A percentile compares a stretch with the other conserved stretches of the same genome.
These are phyloP conservation scores for Diabrotica balteata DNA, from an alignment of 2,888 invertebrate species.

Conservation along the genomic window DNA sequence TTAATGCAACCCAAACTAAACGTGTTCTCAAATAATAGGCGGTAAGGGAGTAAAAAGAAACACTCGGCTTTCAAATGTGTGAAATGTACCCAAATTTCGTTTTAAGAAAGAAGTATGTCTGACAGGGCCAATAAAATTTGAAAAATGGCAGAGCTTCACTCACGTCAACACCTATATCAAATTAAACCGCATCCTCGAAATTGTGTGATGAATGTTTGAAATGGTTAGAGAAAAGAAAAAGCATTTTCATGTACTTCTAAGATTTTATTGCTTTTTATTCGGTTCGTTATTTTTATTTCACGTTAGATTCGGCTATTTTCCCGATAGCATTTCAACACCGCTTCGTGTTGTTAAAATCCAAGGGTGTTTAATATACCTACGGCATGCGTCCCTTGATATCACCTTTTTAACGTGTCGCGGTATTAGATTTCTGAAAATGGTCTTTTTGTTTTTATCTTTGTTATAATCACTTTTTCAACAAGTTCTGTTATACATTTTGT, in stretches of 20 bases:
- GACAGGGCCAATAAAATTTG: conserved; percentile 16
- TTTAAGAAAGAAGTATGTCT: background rate
- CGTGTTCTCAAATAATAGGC: too few species aligned
- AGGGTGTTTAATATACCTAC: background rate
- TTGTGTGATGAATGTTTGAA: conserved; percentile 45
- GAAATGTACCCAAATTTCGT: background rate
- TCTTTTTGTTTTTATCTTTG: too few species aligned
- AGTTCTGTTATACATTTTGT: background rate
- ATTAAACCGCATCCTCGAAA: conserved; percentile 27
- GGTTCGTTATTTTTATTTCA: conserved; percentile 46
- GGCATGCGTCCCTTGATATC: too few species aligned
- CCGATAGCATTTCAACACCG: conserved; percentile 27
- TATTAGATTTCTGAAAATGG: too few species aligned
- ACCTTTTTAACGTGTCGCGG: too few species aligned
- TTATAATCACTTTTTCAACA: too few species aligned
- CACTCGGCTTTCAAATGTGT: too few species aligned
- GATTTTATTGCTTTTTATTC: conserved; percentile 43
- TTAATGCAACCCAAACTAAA: too few species aligned
- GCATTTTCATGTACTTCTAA: conserved; percentile 45
- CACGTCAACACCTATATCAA: conserved; percentile 23
- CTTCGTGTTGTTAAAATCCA: conserved; percentile 9
- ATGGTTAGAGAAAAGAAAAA: conserved; percentile 38
- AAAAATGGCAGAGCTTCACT: conserved; percentile 25
- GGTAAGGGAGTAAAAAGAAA: too few species aligned
- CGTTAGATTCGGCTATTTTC: conserved; percentile 27